phyloP scores from a whole-genome alignment of 1,140 invertebrate species.

The Drosophila sp. region DNA sequence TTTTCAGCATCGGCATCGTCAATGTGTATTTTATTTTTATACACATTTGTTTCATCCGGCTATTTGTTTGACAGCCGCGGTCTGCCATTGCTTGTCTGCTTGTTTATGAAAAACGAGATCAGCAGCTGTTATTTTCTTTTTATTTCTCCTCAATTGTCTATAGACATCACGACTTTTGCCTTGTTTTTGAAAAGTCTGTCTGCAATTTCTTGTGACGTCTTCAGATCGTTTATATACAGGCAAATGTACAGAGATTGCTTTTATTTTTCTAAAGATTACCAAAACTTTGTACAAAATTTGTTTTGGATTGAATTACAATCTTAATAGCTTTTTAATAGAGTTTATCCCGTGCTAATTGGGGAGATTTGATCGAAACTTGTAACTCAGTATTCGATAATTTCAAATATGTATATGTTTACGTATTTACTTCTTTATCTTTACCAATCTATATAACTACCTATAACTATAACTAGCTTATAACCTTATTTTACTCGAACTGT shows the following conservation, averaged over 20 bases:
- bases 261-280: neutral
- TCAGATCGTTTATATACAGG: conserved; percentile 1
- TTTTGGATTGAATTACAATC: conserved; percentile 10
- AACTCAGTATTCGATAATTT: neutral
- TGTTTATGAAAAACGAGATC: conserved; percentile 62
- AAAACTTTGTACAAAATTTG: conserved; percentile 11
- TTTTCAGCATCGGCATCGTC: conserved; percentile 27
- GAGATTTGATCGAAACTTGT: neutral
- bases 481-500: conserved; percentile 2
- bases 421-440: no score
- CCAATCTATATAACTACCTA: neutral
- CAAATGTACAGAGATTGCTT: neutral
- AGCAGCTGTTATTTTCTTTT: conserved; percentile 64
- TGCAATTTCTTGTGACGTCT: conserved; percentile 38
- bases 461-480: neutral
- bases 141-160: conserved; percentile 26
- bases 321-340: neutral
- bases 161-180: neutral
- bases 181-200: neutral
- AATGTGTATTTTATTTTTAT: conserved; percentile 72
- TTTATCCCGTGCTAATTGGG: neutral
- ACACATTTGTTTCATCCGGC: conserved; percentile 63
- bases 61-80: conserved; percentile 43
- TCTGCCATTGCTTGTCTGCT: conserved; percentile 12
- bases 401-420: neutral